Evolutionary conservation across 2,797 vertebrate species (phyloP).

Genomic region (Cuniculus paca): DNA sequence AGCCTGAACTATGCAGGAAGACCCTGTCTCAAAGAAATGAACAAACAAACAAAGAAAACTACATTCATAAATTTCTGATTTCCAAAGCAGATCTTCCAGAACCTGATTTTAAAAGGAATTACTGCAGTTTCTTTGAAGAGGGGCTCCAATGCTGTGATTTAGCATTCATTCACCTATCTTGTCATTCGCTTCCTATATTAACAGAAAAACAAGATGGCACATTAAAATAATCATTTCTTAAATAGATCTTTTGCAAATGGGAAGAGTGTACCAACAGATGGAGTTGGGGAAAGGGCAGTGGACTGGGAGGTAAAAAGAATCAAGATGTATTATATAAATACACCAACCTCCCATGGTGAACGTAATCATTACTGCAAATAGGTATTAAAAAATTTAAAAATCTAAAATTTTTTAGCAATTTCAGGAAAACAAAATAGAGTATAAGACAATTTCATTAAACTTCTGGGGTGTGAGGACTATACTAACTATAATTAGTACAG

Average conservation of each 20-base stretch:
- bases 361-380: neutral
- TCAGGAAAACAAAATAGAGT: neutral
- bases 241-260: neutral
- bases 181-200: neutral
- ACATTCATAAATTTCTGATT: neutral
- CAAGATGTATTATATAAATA: neutral
- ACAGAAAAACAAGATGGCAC: neutral
- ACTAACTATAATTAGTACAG: neutral
- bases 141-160: neutral
- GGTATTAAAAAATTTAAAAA: neutral
- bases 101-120: neutral
- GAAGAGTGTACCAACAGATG: neutral
- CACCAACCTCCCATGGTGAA: neutral
- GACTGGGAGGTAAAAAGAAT: neutral
- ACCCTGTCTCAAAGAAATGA: neutral
- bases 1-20: neutral
- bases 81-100: neutral
- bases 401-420: neutral
- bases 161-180: neutral
- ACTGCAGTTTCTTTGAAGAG: neutral
- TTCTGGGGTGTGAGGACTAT: neutral
- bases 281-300: neutral
- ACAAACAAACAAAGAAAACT: neutral
- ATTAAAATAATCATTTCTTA: constrained; percentile 7
- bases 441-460: neutral